Percentiles rank a stretch among this genome's conserved stretches.
Conservation (phyloP, 2,797 vertebrate species). For the Cephalopachus bancanus region DNA sequence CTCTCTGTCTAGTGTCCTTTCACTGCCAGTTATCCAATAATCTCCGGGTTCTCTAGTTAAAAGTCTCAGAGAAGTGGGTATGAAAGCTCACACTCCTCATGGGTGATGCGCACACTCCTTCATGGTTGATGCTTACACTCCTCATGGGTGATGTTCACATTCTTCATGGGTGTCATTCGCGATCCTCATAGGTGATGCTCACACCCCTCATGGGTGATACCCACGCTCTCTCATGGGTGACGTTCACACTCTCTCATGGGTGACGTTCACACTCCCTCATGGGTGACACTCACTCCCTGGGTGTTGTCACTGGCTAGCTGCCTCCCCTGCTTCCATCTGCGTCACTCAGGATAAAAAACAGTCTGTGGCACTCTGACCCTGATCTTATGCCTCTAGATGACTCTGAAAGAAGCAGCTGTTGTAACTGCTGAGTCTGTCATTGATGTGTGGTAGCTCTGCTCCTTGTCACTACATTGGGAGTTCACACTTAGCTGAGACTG, state of each 20-base stretch:
- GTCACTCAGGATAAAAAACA: background rate
- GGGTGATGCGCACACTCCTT: fast-evolving
- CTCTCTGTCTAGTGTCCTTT: background rate
- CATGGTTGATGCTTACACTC: background rate
- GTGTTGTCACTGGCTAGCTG: background rate
- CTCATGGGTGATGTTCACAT: background rate
- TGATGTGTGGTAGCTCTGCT: background rate
- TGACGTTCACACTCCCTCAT: no score
- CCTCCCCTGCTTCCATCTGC: background rate
- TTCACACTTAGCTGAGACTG: background rate
- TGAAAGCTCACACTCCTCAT: background rate
- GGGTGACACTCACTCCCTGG: no score
- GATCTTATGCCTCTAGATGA: background rate
- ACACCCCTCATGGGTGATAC: background rate
- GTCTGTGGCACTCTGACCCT: background rate
- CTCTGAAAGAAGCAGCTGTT: background rate
- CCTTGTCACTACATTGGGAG: background rate
- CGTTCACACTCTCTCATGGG: fast-evolving
- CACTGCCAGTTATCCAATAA: background rate
- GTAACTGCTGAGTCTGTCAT: background rate
- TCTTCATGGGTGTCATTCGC: background rate
- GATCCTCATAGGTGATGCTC: fast-evolving
- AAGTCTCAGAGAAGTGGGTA: no score
- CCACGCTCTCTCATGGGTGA: fast-evolving
- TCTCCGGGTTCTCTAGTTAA: background rate